Conservation (phyloP, 2,888 invertebrate genomes). For the Drosophila histrio region DNA sequence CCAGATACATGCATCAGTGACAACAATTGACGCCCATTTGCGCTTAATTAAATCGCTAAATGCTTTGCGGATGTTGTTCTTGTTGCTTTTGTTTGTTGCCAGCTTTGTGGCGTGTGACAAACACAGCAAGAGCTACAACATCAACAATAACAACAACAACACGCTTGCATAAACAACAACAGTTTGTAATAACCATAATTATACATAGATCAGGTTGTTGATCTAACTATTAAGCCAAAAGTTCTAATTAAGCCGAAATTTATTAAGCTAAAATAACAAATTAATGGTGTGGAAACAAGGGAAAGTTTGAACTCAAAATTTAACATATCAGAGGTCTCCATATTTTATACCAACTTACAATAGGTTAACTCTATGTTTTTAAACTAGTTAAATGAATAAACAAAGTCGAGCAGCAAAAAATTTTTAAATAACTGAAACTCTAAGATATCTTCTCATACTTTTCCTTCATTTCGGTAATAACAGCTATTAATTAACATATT, state of each 20-base stretch:
- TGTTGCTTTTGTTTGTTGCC: slow-evolving; percentile 16
- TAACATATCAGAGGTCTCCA: background rate
- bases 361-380: too few relatives aligned
- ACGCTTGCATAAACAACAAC: slow-evolving; percentile 22
- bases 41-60: slow-evolving; percentile 77
- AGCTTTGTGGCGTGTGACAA: slow-evolving; percentile 13
- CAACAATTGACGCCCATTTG: slow-evolving; percentile 57
- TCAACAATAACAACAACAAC: slow-evolving; percentile 20
- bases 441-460: too few relatives aligned
- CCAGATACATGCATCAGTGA: slow-evolving; percentile 8
- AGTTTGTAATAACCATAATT: slow-evolving; percentile 8
- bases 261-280: background rate
- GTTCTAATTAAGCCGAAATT: background rate
- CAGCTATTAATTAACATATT: too few relatives aligned
- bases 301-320: background rate
- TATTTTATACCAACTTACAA: too few relatives aligned
- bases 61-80: slow-evolving; percentile 56
- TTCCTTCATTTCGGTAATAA: too few relatives aligned
- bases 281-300: background rate
- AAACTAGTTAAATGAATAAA: too few relatives aligned
- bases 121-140: slow-evolving; percentile 8
- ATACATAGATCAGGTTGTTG: slow-evolving; percentile 6
- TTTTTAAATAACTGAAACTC: too few relatives aligned
- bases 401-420: too few relatives aligned
- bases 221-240: background rate